Base-by-base conservation (phyloP, 2,797 vertebrate genomes). In the Hypotaenidia okinawae region DNA sequence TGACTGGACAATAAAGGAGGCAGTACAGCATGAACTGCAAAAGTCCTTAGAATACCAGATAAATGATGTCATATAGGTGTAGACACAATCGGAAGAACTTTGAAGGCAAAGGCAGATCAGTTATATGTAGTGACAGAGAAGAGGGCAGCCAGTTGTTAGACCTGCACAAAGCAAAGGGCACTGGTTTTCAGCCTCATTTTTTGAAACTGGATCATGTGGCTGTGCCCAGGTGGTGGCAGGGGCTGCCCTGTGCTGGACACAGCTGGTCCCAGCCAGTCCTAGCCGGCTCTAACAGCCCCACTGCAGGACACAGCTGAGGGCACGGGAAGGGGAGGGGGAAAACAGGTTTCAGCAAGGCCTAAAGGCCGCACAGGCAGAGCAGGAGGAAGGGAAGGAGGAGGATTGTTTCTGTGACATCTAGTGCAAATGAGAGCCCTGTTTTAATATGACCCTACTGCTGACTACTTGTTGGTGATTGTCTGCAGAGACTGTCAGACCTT, bases 241-340 rank as follows among this genome's bases (percentile, higher is more conserved):
- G 47, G 49, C 49, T 45, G 47, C 27, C 39, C 51, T 5, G 0
- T 9, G 58, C n/a, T 0, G 1, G 43, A 14, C 35, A 16, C 54
- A 67, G 62, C 10, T 5, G 3, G 24, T 51, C 3, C 58, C 54
- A 72, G 35, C 19, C 14, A 15, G 33, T 23, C 10, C 55, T 59
- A n/a, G n/a, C 5, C 8, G 2, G 21, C 33, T 66, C 43, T 33
- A 41, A 4, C 14, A 5, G 16, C 25, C 62, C 63, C 55, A 69
- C 6, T 1, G 4, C 67, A 64, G 58, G 27, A 21, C 58, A 58
- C 28, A 6, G 16, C n/a, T 4, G 28, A 18, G 22, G 12, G 18
- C 0, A 0, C 16, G 1, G 0, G 4, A 23, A 49, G 10, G 22
- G 47, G 45, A 47, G 45, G 10, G 13, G 32, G 16, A 2, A 66